Evolutionary conservation across 2,113 vertebrate genomes (phyloP).

Genomic region (Narcine bancroftii): DNA sequence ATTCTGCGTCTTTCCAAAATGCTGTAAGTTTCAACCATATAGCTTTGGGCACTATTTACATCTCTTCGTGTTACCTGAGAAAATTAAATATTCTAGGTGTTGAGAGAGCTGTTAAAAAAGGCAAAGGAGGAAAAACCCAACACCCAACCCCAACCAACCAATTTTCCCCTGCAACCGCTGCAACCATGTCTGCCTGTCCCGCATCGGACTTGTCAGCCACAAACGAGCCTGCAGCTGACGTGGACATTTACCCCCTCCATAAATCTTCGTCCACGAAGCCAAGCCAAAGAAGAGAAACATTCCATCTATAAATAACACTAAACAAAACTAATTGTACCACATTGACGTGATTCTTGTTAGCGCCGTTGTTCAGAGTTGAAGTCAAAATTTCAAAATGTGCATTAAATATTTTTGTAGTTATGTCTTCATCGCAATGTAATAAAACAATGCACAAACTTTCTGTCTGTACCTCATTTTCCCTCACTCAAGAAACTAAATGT

Average conservation of each 20-base stretch:
- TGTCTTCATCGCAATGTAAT: not conserved
- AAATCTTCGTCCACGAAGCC: no score
- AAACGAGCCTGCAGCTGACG: no score
- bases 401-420: not conserved
- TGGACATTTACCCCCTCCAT: no score
- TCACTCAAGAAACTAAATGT: no score
- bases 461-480: not conserved
- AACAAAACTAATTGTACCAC: not conserved
- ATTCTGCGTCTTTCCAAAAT: not conserved
- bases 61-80: not conserved
- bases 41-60: constrained; percentile 1
- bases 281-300: no score
- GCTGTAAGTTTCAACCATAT: not conserved
- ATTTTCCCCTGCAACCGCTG: no score
- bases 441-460: not conserved
- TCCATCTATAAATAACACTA: not conserved
- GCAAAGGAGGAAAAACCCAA: no score
- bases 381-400: not conserved
- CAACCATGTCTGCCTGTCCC: no score
- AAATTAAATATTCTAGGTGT: not conserved
- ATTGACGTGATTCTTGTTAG: not conserved
- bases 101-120: not conserved
- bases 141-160: no score
- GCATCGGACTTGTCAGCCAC: no score
- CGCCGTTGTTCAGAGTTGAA: not conserved